Evolutionary conservation across 2,888 invertebrate species (phyloP).

Genomic region (Pemphredon lugubris): DNA sequence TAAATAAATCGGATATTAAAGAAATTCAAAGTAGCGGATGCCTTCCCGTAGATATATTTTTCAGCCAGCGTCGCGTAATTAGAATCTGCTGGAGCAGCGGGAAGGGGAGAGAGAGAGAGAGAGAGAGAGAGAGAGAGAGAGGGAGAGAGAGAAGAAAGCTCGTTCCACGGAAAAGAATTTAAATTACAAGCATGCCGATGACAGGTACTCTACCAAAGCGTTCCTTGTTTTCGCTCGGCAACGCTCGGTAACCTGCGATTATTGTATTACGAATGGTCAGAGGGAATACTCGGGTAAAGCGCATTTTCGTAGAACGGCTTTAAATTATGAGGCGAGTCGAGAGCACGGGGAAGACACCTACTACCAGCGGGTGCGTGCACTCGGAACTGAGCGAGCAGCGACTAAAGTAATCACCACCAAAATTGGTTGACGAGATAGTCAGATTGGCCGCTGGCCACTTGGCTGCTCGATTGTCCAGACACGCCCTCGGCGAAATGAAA

Average conservation of each 20-base stretch:
- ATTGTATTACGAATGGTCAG: slow-evolving; percentile 32
- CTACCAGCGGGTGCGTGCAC: slow-evolving; percentile 14
- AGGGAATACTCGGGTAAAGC: neutral
- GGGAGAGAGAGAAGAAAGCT: neutral
- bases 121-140: neutral
- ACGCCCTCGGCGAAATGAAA: slow-evolving; percentile 80
- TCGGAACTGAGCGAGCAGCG: slow-evolving; percentile 44
- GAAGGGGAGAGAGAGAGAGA: no score
- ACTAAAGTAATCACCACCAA: slow-evolving; percentile 79
- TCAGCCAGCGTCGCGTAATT: slow-evolving; percentile 29
- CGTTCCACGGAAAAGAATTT: slow-evolving; percentile 35
- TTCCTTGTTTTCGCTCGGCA: slow-evolving; percentile 4
- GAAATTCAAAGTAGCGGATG: neutral
- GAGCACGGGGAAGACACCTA: slow-evolving; percentile 46
- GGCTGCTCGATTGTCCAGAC: slow-evolving; percentile 80
- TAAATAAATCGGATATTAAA: slow-evolving; percentile 20
- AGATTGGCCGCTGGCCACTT: slow-evolving; percentile 78
- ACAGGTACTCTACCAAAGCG: slow-evolving; percentile 32
- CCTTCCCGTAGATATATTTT: slow-evolving; percentile 11
- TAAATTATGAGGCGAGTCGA: slow-evolving; percentile 10
- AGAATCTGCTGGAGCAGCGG: slow-evolving; percentile 9
- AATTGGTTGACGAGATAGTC: slow-evolving; percentile 79
- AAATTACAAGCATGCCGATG: slow-evolving; percentile 49
- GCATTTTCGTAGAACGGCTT: slow-evolving; percentile 10
- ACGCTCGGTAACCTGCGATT: slow-evolving; percentile 27